Conservation (phyloP, 64 coral and sea anemone genomes). For the Stichodactyla mertensii region DNA sequence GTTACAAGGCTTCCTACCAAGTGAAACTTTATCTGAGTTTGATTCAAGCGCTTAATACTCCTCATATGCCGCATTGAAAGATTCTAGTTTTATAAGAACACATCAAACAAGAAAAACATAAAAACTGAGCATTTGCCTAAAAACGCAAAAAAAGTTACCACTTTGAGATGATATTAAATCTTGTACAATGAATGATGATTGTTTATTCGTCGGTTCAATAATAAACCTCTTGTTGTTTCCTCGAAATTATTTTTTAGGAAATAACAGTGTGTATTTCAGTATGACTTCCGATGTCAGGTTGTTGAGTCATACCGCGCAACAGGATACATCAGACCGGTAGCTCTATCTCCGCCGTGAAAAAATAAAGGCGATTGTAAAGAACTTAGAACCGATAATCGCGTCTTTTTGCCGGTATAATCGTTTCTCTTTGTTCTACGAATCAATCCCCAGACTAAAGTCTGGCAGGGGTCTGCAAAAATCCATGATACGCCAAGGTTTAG, state of each 20-base stretch:
- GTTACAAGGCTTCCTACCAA: conserved; percentile 9
- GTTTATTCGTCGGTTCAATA: not conserved
- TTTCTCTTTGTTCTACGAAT: not conserved
- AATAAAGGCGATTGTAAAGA: not conserved
- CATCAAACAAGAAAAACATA: not conserved
- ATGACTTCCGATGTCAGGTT: conserved; percentile 9
- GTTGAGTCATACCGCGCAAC: not conserved
- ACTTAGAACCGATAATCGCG: conserved; percentile 1
- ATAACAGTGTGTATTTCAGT: conserved; percentile 20
- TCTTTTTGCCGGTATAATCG: not conserved
- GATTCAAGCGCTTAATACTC: not conserved
- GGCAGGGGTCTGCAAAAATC: not conserved
- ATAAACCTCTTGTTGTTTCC: not conserved
- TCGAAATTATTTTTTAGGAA: conserved; percentile 6
- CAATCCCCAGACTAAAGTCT: not conserved
- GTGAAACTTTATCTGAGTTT: conserved; percentile 18
- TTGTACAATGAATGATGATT: not conserved
- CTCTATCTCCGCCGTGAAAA: not conserved
- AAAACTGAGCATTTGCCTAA: not conserved
- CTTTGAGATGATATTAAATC: not conserved
- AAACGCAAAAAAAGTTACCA: not conserved
- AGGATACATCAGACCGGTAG: not conserved
- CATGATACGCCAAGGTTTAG: not conserved
- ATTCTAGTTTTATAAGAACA: not conserved
- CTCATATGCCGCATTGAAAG: not conserved